Base-by-base conservation (phyloP, 1,140 invertebrate species). In the Bombus picipes region DNA sequence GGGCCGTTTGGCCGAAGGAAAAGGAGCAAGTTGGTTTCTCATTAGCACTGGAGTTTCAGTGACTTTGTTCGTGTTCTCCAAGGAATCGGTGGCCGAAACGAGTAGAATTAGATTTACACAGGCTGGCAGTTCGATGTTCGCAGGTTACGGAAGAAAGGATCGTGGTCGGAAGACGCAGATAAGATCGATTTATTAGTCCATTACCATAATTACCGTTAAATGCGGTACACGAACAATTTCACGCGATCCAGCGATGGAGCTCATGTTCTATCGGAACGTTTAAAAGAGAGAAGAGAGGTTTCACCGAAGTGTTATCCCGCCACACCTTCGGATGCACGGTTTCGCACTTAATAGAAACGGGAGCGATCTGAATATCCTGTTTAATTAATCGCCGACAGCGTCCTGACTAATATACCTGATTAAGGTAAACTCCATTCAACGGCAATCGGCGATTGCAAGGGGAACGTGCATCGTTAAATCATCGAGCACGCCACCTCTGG, bases 171-270 rank as follows among this genome's bases (percentile, higher is more conserved):
- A 22, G 74, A 71, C 10, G 65, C 57, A 47, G 47, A 70, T 77
- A 59, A 32, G 18, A 37, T 32, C 73, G 82, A 86, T 88, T 88
- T 89, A 88, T 89, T 88, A 76, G 57, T 43, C 77, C 74, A 85
- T 89, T 81, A 85, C 62, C 70, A 70, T 74, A 68, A 88, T 89
- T 84, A 87, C 76, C 81, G 72, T 88, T 88, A 85, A 88, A 81
- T 34, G 72, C 65, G 32, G 28, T 83, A 53, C 71, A 66, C 72
- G 72, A 15, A 74, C 81, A 72, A 81, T 78, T 85, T 84, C n/a
- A 53, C 57, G 68, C 82, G 87, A 59, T 78, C 53, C 39, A 3
- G 3, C 37, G 79, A 25, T 28, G 37, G 25, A 82, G 83, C 68
- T 89, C 68, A 70, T 82, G 86, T 81, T 81, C 88, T 57, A 78